Percentiles rank a stretch among this genome's conserved stretches.
phyloP scores from a whole-genome alignment of 2,888 invertebrate species.

The Diplazon laetatorius region DNA sequence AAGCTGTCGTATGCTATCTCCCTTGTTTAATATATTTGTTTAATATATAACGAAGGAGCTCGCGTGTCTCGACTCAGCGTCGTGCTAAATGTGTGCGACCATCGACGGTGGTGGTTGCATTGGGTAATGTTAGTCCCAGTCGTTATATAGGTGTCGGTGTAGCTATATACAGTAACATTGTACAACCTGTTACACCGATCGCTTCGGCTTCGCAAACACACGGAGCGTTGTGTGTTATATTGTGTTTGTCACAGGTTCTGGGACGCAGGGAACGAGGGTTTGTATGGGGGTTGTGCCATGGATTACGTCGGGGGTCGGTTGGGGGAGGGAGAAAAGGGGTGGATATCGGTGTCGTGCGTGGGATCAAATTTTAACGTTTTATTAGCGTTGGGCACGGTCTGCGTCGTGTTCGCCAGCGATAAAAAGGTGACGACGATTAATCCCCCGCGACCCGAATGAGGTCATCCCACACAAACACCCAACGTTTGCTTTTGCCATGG shows the following conservation, averaged over 20 bases:
- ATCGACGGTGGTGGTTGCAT: too few species aligned
- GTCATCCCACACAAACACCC: conserved; percentile 51
- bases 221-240: conserved; percentile 6
- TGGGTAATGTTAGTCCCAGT: background rate
- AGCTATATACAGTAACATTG: background rate
- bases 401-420: conserved; percentile 51
- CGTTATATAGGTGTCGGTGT: background rate
- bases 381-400: background rate
- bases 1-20: background rate
- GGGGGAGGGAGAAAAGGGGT: too few species aligned
- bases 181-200: conserved; percentile 10
- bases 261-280: background rate
- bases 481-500: conserved; percentile 33
- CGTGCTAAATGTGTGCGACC: too few species aligned
- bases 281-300: too few species aligned
- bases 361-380: conserved; percentile 1
- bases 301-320: too few species aligned
- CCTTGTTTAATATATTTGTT: conserved; percentile 49
- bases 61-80: conserved; percentile 23
- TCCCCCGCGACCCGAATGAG: conserved; percentile 29
- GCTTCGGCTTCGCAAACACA: background rate
- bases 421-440: conserved; percentile 51
- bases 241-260: conserved; percentile 7
- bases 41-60: conserved; percentile 51
- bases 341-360: background rate